A percentile compares a stretch with the other conserved stretches of the same genome.
Conservation (phyloP, 2,113 vertebrate species). For the Strix aluco region DNA sequence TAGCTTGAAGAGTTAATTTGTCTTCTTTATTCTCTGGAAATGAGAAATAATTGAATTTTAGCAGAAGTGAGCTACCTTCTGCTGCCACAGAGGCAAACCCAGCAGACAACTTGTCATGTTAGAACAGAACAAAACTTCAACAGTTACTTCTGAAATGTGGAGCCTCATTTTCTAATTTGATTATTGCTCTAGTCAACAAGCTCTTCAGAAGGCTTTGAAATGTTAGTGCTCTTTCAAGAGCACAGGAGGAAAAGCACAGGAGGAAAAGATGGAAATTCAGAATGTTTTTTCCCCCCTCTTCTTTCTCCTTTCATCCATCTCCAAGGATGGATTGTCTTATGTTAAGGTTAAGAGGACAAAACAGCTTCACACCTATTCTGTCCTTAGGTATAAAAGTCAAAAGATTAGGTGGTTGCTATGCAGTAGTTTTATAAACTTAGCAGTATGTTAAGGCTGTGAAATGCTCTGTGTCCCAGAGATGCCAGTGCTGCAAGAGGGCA, state of each 20-base stretch:
- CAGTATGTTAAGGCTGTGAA: not conserved
- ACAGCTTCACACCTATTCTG: not conserved
- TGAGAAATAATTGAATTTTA: not conserved
- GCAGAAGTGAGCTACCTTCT: not conserved
- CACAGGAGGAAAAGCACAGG: not conserved
- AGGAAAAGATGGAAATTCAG: not conserved
- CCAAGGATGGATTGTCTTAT: not conserved
- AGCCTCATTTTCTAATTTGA: not conserved
- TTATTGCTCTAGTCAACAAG: not conserved
- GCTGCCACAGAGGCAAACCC: not conserved
- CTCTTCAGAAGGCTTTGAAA: not conserved
- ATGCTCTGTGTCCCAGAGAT: not conserved
- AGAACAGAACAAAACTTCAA: not conserved
- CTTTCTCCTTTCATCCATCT: not conserved
- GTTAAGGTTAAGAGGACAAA: not conserved
- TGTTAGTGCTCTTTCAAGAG: not conserved
- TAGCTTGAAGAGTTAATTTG: not conserved
- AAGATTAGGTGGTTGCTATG: not conserved
- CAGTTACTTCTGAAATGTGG: not conserved
- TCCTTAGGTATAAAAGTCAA: not conserved
- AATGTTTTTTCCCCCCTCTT: not conserved
- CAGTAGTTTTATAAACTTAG: accelerated
- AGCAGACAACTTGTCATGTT: not conserved
- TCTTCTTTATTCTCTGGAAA: not conserved
- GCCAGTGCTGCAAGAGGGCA: not conserved